phyloP scores from a whole-genome alignment of 2,797 vertebrate species.

The Crypturellus tataupa region DNA sequence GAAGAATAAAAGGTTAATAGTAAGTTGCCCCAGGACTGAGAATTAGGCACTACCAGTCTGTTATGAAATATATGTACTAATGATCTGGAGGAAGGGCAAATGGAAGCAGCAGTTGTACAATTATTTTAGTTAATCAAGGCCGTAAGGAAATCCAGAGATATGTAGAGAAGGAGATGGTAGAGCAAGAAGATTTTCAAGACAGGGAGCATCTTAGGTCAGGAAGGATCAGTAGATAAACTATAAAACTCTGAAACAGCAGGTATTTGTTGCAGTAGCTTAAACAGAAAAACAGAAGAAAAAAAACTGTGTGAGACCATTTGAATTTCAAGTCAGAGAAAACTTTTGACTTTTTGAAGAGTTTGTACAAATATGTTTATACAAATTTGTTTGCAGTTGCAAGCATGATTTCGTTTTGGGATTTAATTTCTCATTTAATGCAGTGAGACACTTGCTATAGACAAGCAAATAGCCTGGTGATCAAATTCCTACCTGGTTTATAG shows the following conservation, averaged over 20 bases:
- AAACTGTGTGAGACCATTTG: not conserved
- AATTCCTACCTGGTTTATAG: not conserved
- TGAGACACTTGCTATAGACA: not conserved
- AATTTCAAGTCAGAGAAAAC: too few species aligned
- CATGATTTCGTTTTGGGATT: not conserved
- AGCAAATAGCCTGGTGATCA: not conserved
- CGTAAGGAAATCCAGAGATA: not conserved
- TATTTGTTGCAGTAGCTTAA: not conserved
- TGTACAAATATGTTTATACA: not conserved
- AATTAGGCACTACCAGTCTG: not conserved
- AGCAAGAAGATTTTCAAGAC: not conserved
- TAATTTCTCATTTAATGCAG: not conserved
- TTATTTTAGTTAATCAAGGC: not conserved
- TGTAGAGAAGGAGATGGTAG: not conserved
- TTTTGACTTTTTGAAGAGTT: not conserved
- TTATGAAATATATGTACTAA: not conserved
- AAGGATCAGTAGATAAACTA: not conserved
- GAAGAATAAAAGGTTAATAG: constrained; percentile 28
- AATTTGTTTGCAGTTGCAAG: constrained; percentile 4
- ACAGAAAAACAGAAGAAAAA: not conserved
- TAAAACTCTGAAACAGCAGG: not conserved
- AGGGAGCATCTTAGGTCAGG: not conserved
- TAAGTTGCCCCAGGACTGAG: not conserved
- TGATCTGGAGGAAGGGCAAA: not conserved
- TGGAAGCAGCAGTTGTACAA: not conserved